Conservation (phyloP, 2,113 vertebrate genomes). For the Limnothrissa miodon region DNA sequence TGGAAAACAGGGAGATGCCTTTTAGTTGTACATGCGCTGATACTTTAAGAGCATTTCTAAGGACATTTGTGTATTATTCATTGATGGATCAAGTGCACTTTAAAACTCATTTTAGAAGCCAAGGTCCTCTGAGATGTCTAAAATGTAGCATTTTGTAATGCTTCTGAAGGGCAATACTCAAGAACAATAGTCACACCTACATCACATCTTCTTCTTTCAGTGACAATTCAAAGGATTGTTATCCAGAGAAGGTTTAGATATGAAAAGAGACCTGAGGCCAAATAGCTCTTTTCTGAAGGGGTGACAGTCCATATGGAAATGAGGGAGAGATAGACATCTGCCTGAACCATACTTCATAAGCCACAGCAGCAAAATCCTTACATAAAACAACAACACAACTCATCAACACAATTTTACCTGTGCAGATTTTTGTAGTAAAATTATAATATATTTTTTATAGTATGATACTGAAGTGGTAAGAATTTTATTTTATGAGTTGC, state of each 20-base stretch:
- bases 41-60: conserved; percentile 27
- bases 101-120: conserved; percentile 52
- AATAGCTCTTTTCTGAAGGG: conserved; percentile 1
- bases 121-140: conserved; percentile 31
- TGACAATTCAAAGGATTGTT: background rate
- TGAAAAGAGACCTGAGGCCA: background rate
- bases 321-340: background rate
- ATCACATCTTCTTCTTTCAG: background rate
- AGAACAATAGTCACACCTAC: background rate
- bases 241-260: background rate
- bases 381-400: background rate
- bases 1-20: conserved; percentile 54
- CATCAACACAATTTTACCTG: conserved; percentile 42
- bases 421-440: conserved; percentile 55
- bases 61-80: conserved; percentile 56
- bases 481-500: conserved; percentile 78
- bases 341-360: conserved; percentile 3
- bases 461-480: conserved; percentile 81
- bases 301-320: background rate
- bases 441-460: conserved; percentile 75
- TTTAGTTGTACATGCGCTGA: conserved; percentile 23
- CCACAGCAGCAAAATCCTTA: background rate
- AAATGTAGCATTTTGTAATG: background rate
- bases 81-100: conserved; percentile 71
- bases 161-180: background rate